A percentile compares a stretch with the other conserved stretches of the same genome.
phyloP scores from a whole-genome alignment of 2,113 vertebrate genomes.

The Tautogolabrus adspersus region DNA sequence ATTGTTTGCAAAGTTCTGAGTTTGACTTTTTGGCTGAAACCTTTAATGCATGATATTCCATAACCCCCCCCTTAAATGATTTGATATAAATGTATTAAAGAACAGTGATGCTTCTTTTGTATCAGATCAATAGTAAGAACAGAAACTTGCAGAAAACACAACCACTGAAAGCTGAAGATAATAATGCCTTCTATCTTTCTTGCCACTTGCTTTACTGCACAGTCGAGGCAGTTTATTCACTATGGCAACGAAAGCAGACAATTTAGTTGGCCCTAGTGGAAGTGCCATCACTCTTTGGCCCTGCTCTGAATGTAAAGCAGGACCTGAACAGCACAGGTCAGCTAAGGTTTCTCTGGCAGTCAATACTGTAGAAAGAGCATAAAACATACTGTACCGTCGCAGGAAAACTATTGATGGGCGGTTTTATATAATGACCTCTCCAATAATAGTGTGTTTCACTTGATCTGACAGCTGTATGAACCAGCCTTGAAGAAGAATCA shows the following conservation, averaged over 20 bases:
- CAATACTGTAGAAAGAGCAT: neutral
- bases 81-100: no score
- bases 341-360: neutral
- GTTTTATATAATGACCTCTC: neutral
- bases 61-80: no score
- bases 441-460: neutral
- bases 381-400: neutral
- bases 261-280: neutral
- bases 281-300: neutral
- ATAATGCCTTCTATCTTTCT: neutral
- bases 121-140: conserved; percentile 3
- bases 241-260: neutral
- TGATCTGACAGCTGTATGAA: neutral
- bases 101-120: neutral
- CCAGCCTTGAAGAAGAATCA: neutral
- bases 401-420: neutral
- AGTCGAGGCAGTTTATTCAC: neutral
- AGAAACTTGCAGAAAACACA: neutral
- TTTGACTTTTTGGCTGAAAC: no score
- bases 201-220: neutral
- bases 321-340: neutral
- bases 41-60: no score
- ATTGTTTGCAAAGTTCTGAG: no score
- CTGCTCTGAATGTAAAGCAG: neutral
- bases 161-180: neutral